phyloP scores from a whole-genome alignment of 2,113 vertebrate genomes.

The Halcyon senegalensis region DNA sequence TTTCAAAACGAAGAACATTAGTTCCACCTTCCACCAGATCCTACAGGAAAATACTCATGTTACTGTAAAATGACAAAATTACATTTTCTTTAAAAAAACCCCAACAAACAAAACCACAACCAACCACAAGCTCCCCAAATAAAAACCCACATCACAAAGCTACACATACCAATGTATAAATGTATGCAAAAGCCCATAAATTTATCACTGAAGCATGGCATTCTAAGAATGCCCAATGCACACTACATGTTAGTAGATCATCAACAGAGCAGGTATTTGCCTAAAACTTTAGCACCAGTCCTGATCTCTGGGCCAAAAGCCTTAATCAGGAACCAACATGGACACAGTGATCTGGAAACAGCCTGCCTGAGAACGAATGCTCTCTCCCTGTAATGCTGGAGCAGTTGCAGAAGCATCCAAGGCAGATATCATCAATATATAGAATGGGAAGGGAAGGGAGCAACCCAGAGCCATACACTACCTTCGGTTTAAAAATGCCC shows the following conservation, averaged over 20 bases:
- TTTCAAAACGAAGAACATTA: neutral
- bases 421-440: rapidly evolving
- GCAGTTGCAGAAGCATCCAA: neutral
- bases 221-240: neutral
- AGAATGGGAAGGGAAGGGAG: neutral
- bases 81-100: neutral
- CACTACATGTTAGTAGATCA: neutral
- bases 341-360: neutral
- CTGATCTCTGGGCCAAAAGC: neutral
- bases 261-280: neutral
- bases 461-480: neutral
- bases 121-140: neutral
- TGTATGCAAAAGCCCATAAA: neutral
- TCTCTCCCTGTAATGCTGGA: neutral
- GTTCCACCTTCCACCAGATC: neutral
- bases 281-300: neutral
- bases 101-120: neutral
- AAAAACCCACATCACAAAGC: neutral
- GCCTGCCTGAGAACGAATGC: neutral
- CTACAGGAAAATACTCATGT: neutral
- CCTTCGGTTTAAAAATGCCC: neutral
- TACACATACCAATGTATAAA: neutral
- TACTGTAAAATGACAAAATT: neutral
- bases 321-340: neutral
- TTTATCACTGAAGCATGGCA: neutral